phyloP scores from a whole-genome alignment of 1,140 invertebrate genomes.

The Meloidogyne chitwoodi region DNA sequence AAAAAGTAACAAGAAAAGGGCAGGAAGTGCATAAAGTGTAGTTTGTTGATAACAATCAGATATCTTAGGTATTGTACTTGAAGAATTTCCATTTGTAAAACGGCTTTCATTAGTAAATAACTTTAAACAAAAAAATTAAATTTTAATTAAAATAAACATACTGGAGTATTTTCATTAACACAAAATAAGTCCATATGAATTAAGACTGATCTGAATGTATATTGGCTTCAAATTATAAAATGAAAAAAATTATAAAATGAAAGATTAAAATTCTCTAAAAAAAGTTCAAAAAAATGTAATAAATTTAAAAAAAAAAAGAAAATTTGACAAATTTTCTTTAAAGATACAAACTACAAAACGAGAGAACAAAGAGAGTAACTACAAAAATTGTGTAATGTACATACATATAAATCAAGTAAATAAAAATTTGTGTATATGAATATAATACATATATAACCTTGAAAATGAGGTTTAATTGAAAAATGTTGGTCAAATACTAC shows the following conservation, averaged over 20 bases:
- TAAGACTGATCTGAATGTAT: too few species aligned
- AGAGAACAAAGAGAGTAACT: too few species aligned
- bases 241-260: background rate
- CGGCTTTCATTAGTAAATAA: background rate
- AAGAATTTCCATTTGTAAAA: slow-evolving; percentile 8
- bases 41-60: slow-evolving; percentile 56
- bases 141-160: background rate
- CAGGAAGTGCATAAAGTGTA: slow-evolving; percentile 52
- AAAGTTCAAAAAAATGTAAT: too few species aligned
- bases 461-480: too few species aligned
- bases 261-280: background rate
- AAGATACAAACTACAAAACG: background rate
- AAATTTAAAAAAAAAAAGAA: too few species aligned
- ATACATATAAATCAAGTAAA: too few species aligned
- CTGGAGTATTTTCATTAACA: slow-evolving; percentile 3
- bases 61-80: slow-evolving; percentile 30
- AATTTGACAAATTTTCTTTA: background rate
- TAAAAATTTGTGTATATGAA: too few species aligned
- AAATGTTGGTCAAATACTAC: too few species aligned
- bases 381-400: too few species aligned
- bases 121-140: background rate
- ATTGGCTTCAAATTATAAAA: too few species aligned
- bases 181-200: background rate
- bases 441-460: too few species aligned
- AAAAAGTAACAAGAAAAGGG: slow-evolving; percentile 44